Evolutionary conservation across 2,797 vertebrate species (phyloP).

Genomic region (Lacerta bilineata): DNA sequence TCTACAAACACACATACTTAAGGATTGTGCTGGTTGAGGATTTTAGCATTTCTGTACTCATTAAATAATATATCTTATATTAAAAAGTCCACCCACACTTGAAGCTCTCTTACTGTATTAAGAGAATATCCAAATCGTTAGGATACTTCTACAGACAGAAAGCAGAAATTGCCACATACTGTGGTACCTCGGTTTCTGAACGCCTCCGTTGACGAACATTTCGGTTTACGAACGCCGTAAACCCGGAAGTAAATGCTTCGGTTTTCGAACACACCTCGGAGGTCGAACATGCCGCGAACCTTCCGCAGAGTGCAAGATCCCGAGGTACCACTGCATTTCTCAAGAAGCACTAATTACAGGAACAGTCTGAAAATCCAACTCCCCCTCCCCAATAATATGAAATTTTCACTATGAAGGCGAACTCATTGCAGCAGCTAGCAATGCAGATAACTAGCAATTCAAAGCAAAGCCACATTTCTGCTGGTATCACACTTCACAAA

Average conservation of each 20-base stretch:
- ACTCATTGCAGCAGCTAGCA: not conserved
- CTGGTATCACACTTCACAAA: not conserved
- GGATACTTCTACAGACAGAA: not conserved
- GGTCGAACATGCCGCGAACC: too few species aligned
- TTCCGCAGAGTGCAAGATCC: too few species aligned
- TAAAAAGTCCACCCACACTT: not conserved
- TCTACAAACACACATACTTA: too few species aligned
- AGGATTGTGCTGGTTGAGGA: not conserved
- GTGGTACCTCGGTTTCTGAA: too few species aligned
- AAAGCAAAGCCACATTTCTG: not conserved
- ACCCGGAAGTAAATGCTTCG: too few species aligned
- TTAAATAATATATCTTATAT: not conserved
- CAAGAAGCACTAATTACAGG: not conserved
- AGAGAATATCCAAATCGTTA: not conserved
- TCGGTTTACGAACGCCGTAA: too few species aligned
- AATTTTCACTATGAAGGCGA: not conserved
- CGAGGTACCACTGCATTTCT: not conserved
- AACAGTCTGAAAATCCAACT: not conserved
- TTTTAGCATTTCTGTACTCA: not conserved
- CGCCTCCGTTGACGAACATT: too few species aligned
- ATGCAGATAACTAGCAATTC: not conserved
- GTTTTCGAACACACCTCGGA: too few species aligned
- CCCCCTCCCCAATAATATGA: not conserved
- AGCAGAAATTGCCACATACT: not conserved
- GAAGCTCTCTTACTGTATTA: not conserved